Evolutionary conservation across 2,797 vertebrate genomes (phyloP).

Genomic region (Strix occidentalis): DNA sequence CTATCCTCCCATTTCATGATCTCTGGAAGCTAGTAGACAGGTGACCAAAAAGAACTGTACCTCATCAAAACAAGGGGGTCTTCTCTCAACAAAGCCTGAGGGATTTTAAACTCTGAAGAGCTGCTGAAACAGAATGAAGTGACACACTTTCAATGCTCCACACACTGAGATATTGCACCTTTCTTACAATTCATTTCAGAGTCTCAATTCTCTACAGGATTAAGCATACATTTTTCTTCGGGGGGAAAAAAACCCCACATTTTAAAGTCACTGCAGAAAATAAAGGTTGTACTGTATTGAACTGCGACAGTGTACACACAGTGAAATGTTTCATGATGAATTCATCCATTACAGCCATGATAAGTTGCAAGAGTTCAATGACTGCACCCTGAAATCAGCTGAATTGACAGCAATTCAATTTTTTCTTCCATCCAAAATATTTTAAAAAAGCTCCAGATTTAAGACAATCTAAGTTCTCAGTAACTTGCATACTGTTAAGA

Average conservation of each 20-base stretch:
- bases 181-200: conserved; percentile 11
- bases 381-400: neutral
- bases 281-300: neutral
- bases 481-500: neutral
- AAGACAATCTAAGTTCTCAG: neutral
- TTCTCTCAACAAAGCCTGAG: conserved; percentile 23
- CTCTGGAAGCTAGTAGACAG: neutral
- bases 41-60: neutral
- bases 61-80: conserved; percentile 21
- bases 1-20: neutral
- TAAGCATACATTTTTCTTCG: neutral
- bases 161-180: neutral
- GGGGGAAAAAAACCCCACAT: neutral
- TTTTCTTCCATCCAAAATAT: neutral
- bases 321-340: neutral
- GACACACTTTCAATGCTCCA: conserved; percentile 1
- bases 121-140: conserved; percentile 39
- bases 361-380: neutral
- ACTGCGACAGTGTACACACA: neutral
- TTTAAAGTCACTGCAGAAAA: conserved; percentile 23
- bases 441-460: neutral
- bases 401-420: neutral
- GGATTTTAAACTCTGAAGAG: conserved; percentile 53
- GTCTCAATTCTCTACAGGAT: neutral
- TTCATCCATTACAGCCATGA: neutral